Base-by-base conservation (phyloP, 2,888 invertebrate species). In the Dorcus hopei region DNA sequence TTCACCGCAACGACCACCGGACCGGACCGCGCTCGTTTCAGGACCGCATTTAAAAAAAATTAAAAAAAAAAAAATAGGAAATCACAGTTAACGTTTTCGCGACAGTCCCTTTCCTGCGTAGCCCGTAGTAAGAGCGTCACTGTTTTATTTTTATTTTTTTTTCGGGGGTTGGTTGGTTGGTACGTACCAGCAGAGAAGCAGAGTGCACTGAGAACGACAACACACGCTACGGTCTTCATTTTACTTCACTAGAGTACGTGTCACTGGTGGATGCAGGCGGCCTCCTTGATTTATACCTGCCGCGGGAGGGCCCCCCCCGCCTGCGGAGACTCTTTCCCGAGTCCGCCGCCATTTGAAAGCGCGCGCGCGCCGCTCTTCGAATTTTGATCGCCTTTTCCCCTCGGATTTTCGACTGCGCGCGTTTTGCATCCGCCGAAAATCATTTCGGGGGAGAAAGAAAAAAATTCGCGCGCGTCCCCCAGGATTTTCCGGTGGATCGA, bases 141-240 rank as follows among this genome's bases (percentile, higher is more conserved):
- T n/a, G n/a, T n/a, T n/a, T n/a, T n/a, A n/a, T n/a, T n/a, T n/a
- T n/a, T n/a, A n/a, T n/a, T 33, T 33, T 33, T 33, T 33, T 33
- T 41, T 4, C 41, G 7, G 14, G 41, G 41, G 41, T 3, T 4
- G 41, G 41, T 77, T 3, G 41, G 41, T 3, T 4, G 41, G 41
- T 77, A 78, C 79, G 70, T 78, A 79, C 79, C 79, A 33, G 26
- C 26, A 77, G 75, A 70, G 65, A 71, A 73, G 65, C 71, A 70
- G 66, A 79, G 75, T 73, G 78, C 78, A 74, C 77, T 71, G 57
- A 79, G 74, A 71, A 78, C 75, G 65, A 77, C 70, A 58, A 78
- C 72, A 76, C 77, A 76, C 76, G 71, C 73, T 72, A 74, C 73
- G 72, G 68, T 75, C 77, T 75, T 74, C 77, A 77, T 79, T 65